Conservation (phyloP, 2,113 vertebrate species). For the Apodemus sylvaticus region DNA sequence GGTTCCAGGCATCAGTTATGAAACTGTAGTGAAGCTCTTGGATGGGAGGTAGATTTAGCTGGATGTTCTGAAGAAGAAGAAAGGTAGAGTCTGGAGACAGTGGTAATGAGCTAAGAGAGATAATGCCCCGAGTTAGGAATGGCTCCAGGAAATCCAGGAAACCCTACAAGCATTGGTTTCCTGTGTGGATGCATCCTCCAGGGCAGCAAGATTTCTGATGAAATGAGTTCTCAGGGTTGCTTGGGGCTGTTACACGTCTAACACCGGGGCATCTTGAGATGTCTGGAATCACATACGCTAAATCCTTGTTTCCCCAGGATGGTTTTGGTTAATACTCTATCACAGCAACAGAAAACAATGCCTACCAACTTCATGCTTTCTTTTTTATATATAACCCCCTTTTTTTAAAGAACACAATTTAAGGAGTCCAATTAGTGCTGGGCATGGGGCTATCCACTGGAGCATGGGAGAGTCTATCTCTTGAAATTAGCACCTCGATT, state of each 20-base stretch:
- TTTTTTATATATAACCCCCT: no score
- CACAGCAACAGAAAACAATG: background rate
- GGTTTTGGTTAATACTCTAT: background rate
- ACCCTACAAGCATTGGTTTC: background rate
- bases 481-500: background rate
- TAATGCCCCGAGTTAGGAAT: no score
- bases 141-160: background rate
- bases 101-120: background rate
- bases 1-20: background rate
- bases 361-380: background rate
- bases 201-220: background rate
- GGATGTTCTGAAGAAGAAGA: background rate
- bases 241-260: background rate
- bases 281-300: no score
- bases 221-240: background rate
- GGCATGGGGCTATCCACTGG: fast-evolving
- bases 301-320: background rate
- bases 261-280: background rate
- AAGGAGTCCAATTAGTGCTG: background rate
- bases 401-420: background rate
- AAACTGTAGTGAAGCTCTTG: background rate
- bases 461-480: background rate
- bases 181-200: background rate
- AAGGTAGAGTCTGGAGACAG: background rate
- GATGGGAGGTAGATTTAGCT: background rate